Conservation (phyloP, 1,140 invertebrate species). For the Eueides isabella region DNA sequence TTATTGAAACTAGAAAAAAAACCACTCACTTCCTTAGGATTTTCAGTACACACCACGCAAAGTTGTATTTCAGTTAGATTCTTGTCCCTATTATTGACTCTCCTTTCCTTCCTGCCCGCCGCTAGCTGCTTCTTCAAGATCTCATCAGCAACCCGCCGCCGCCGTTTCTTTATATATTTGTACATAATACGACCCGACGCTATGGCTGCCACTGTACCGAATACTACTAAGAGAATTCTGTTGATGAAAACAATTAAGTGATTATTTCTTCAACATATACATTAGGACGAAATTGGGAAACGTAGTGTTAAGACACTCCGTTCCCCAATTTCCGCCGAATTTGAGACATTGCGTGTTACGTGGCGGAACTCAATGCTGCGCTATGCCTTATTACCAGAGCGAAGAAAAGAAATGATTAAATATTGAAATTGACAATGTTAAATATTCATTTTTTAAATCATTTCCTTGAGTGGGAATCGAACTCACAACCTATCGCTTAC, state of each 20-base stretch:
- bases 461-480: too few relatives aligned
- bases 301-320: too few relatives aligned
- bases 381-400: too few relatives aligned
- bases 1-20: neutral
- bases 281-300: too few relatives aligned
- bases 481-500: too few relatives aligned
- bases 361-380: too few relatives aligned
- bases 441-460: too few relatives aligned
- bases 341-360: too few relatives aligned
- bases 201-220: constrained; percentile 86
- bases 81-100: constrained; percentile 84
- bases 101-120: constrained; percentile 84
- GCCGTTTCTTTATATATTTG: constrained; percentile 84
- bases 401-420: too few relatives aligned
- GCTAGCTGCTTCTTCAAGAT: constrained; percentile 84
- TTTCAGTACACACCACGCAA: constrained; percentile 89
- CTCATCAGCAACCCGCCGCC: constrained; percentile 82
- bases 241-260: neutral
- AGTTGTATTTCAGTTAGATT: constrained; percentile 86
- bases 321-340: too few relatives aligned
- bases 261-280: neutral
- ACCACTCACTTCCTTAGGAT: constrained; percentile 86
- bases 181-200: constrained; percentile 85
- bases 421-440: too few relatives aligned
- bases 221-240: constrained; percentile 85